These are phyloP conservation scores for Chelon labrosus DNA, from an alignment of 2,797 vertebrate genomes.

Conservation along the genomic window DNA sequence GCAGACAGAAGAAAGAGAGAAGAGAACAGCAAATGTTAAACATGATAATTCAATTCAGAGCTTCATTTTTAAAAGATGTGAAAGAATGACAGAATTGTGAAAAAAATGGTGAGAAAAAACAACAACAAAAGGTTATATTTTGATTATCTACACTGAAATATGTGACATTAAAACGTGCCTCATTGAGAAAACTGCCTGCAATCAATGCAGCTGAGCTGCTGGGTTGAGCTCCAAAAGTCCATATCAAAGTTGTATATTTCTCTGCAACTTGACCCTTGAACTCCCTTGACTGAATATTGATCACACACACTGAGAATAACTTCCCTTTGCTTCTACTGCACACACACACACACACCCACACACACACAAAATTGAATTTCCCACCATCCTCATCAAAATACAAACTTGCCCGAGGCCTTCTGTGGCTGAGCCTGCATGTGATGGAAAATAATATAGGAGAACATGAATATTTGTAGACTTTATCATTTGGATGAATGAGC, in stretches of 20 bases:
- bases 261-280: conserved; percentile 48
- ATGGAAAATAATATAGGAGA: conserved; percentile 61
- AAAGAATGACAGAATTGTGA: too few relatives aligned
- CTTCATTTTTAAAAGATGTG: too few relatives aligned
- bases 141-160: background rate
- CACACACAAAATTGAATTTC: conserved; percentile 55
- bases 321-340: conserved; percentile 23
- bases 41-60: too few relatives aligned
- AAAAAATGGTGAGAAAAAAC: too few relatives aligned
- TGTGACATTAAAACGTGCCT: conserved; percentile 57
- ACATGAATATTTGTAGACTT: conserved; percentile 52
- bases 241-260: conserved; percentile 45
- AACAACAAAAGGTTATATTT: too few relatives aligned
- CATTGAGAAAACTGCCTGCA: conserved; percentile 7
- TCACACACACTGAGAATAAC: conserved; percentile 55
- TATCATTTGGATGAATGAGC: conserved; percentile 35
- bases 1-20: too few relatives aligned
- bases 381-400: conserved; percentile 50
- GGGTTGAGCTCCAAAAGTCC: conserved; percentile 38
- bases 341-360: conserved; percentile 18
- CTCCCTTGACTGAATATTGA: conserved; percentile 61
- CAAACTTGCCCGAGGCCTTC: conserved; percentile 47
- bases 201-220: conserved; percentile 55
- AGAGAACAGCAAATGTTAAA: too few relatives aligned
- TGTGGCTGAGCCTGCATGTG: conserved; percentile 36